Base-by-base conservation (phyloP, 1,140 invertebrate species). In the Aricia agestis region DNA sequence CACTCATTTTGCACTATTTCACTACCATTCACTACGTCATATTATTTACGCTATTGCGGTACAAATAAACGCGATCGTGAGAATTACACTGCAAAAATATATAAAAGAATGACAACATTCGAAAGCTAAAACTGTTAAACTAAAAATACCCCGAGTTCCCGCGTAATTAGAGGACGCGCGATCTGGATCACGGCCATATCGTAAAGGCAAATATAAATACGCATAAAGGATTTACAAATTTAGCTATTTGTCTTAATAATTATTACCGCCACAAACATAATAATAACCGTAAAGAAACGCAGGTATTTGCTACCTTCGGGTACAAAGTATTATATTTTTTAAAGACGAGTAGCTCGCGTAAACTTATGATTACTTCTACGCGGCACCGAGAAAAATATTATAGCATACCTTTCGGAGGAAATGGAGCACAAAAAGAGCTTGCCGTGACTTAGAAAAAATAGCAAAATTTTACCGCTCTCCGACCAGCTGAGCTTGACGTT, bases 131-230 rank as follows among this genome's bases (percentile, higher is more conserved):
- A 82, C 74, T 82, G 82, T 80, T 83, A 89, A 81, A 87, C 87
- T 89, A 91, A 85, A 91, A 89, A 90, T 90, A 90, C 79, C 83
- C 68, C 84, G 81, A 82, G 82, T 91, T 88, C 86, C 84, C 86
- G 87, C 89, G 89, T 86, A 87, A 83, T 88, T 85, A 79, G 76
- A 84, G 79, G 82, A 85, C 85, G 80, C 81, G 82, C 77, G 83
- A 90, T 89, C 86, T 91, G 87, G 89, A 90, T 89, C 89, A 91
- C 82, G 89, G 89, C 87, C 89, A 91, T 84, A 82, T 77, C 77
- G 79, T 74, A 78, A 79, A 77, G 74, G 74, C 76, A 77, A 82
- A 82, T 78, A 79, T 85, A 79, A 78, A 82, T 83, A 83, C 36
- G 63, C 68, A 63, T 19, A 61, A 18, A 73, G 76, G 69, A 32